Percentiles rank a stretch among this genome's conserved stretches.
Conservation (phyloP, 2,888 invertebrate species). For the Drosophila diplacantha region DNA sequence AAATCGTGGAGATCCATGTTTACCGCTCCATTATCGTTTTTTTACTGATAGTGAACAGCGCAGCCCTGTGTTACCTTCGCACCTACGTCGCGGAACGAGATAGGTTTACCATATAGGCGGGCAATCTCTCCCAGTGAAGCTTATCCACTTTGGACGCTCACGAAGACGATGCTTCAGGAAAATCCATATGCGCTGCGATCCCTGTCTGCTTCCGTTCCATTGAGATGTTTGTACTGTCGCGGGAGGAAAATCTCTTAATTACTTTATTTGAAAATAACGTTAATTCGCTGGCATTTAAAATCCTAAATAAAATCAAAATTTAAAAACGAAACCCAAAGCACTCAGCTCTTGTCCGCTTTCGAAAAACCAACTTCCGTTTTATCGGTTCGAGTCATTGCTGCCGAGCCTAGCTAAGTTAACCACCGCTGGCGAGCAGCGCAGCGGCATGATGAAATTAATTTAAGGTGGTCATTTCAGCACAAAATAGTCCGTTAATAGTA, state of each 20-base stretch:
- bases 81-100: neutral
- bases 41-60: neutral
- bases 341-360: neutral
- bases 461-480: neutral
- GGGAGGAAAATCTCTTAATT: neutral
- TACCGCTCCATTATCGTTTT: neutral
- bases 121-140: neutral
- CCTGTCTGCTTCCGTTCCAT: neutral
- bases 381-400: neutral
- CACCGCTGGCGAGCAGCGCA: neutral
- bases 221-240: neutral
- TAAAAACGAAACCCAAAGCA: neutral
- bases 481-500: neutral
- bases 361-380: no score
- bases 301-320: neutral
- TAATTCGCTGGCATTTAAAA: neutral
- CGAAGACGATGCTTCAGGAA: neutral
- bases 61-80: neutral
- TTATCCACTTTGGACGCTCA: neutral
- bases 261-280: neutral
- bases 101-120: neutral
- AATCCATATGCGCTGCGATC: neutral
- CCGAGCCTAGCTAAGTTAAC: neutral
- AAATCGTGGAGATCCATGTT: conserved; percentile 1
- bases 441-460: neutral